Evolutionary conservation across 2,888 invertebrate species (phyloP).

Genomic region (Microdon myrmicae): DNA sequence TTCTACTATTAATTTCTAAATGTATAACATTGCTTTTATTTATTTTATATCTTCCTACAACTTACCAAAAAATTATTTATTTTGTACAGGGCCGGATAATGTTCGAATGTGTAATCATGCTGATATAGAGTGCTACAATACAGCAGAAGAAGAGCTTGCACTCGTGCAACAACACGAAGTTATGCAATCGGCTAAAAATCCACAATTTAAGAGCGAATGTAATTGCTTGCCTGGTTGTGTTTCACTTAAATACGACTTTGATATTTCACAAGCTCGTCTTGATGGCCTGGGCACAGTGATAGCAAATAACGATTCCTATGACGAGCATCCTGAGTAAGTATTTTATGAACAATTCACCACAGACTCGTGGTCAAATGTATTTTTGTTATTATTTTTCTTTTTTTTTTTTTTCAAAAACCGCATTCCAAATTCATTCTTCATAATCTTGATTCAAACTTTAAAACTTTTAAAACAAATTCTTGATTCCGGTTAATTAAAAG

Average conservation of each 20-base stretch:
- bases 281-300: conserved; percentile 56
- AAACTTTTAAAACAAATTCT: too few species aligned
- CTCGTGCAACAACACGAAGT: conserved; percentile 60
- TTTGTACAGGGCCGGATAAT: conserved; percentile 57
- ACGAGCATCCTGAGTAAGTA: conserved; percentile 60
- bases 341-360: too few species aligned
- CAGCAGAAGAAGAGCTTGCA: conserved; percentile 60
- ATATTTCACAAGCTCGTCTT: conserved; percentile 61
- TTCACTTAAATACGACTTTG: conserved; percentile 63
- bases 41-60: background rate
- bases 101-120: conserved; percentile 63
- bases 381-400: too few species aligned
- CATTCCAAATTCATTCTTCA: too few species aligned
- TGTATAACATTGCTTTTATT: background rate
- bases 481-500: background rate
- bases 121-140: conserved; percentile 61
- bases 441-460: too few species aligned
- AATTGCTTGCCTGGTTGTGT: conserved; percentile 64
- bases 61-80: background rate
- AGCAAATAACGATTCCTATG: conserved; percentile 59
- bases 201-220: conserved; percentile 57
- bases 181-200: conserved; percentile 54
- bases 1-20: too few species aligned
- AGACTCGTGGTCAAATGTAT: too few species aligned
- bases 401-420: too few species aligned